Conservation (phyloP, 2,888 invertebrate species). For the Alloscopus bannaensis region DNA sequence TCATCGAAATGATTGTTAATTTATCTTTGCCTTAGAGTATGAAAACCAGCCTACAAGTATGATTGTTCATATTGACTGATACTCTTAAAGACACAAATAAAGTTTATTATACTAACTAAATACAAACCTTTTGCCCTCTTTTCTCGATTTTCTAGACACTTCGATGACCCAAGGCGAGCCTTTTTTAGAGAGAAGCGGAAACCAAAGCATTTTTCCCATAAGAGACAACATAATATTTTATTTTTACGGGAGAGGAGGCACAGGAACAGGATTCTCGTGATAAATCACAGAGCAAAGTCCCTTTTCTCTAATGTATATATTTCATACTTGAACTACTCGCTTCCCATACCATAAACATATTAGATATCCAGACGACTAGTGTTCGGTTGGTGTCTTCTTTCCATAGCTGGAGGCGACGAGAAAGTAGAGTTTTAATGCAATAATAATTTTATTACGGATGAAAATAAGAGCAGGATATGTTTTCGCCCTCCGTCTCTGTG, state of each 20-base stretch:
- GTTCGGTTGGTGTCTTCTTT: too few relatives aligned
- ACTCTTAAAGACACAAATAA: neutral
- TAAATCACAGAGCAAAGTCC: slow-evolving; percentile 15
- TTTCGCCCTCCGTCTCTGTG: neutral
- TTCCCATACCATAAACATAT: neutral
- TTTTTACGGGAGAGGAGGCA: slow-evolving; percentile 5
- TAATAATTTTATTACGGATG: slow-evolving; percentile 14
- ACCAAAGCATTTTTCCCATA: neutral
- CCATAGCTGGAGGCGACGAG: slow-evolving; percentile 10
- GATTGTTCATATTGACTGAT: too few relatives aligned
- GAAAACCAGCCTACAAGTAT: too few relatives aligned
- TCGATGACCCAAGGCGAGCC: slow-evolving; percentile 7
- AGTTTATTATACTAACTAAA: neutral
- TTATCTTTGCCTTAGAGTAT: too few relatives aligned
- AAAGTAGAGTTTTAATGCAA: slow-evolving; percentile 25
- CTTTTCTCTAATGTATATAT: neutral
- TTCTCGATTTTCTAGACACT: slow-evolving; percentile 5
- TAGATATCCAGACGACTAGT: neutral
- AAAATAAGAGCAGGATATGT: neutral
- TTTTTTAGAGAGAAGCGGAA: neutral
- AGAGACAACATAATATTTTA: slow-evolving; percentile 16
- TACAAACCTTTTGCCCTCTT: neutral
- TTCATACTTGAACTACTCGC: neutral
- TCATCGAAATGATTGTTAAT: too few relatives aligned
- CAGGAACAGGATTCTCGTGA: slow-evolving; percentile 16